Evolutionary conservation across 2,113 vertebrate genomes (phyloP).

Genomic region (Andinoacara biseriatus): DNA sequence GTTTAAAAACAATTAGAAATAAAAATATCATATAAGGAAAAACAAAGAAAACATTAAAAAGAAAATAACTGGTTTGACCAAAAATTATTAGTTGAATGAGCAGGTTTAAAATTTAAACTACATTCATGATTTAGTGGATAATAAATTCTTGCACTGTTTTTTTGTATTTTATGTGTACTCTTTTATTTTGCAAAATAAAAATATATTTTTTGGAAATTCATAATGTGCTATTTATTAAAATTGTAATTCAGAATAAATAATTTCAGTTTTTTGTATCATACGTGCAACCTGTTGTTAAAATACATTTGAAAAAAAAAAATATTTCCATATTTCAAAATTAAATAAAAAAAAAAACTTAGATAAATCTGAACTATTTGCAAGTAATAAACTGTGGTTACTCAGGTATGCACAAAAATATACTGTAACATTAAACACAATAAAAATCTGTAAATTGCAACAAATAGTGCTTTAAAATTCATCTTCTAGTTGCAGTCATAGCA

Average conservation of each 20-base stretch:
- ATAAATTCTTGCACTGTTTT: not conserved
- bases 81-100: not conserved
- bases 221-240: not conserved
- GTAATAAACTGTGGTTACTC: not conserved
- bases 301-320: not conserved
- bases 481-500: not conserved
- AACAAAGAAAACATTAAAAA: not conserved
- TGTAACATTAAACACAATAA: not conserved
- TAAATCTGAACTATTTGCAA: not conserved
- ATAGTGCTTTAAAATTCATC: not conserved
- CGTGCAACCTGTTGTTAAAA: fast-evolving
- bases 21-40: not conserved
- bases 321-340: not conserved
- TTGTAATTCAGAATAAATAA: not conserved
- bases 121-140: not conserved
- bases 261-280: not conserved
- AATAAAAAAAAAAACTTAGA: not conserved
- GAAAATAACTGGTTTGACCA: not conserved
- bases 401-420: not conserved
- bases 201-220: not conserved
- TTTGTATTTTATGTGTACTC: not conserved
- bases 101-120: not conserved
- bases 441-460: not conserved
- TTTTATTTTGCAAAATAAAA: not conserved
- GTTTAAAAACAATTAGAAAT: not conserved